Base-by-base conservation (phyloP, 2,113 vertebrate species). In the Fulica atra region DNA sequence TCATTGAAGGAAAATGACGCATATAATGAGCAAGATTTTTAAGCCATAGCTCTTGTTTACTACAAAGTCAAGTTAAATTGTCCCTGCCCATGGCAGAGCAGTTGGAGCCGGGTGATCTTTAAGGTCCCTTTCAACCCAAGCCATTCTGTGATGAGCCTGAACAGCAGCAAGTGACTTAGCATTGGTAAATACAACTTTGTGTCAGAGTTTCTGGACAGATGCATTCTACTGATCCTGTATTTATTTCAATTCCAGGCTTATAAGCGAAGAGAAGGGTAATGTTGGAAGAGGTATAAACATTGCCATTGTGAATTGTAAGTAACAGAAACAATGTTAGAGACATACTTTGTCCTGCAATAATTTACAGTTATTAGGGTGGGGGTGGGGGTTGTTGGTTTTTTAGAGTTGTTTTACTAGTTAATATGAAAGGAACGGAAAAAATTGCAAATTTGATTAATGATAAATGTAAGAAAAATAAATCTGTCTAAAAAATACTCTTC, bases 201-300 rank as follows among this genome's bases (percentile, higher is more conserved):
- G 70, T 42, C 56, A 79, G 29, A 25, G 4, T 20, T 80, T 36
- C 63, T 56, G 61, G 46, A 81, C 2, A 4, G 46, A 63, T 80
- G 36, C 10, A 3, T 92, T 88, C 68, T 76, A 28, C 46, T 93
- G 64, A 96, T 48, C 53, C 5, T 70, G 12, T 48, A 51, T 82
- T 53, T 86, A 13, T 94, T 95, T 96, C 4, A 2, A 36, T 98
- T 98, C 79, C 93, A 98, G 98, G 69, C 91, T 98, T 35, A 31
- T 98, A 31, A 97, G 91, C 26, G 74, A 95, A 85, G n/a, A 35
- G 83, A 93, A 81, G 29, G 63, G 66, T 50, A 94, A 96, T 38
- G 87, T n/a, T 51, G 93, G 65, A 74, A 97, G 97, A 96, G 98
- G 98, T 42, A 98, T 98, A 81, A 98, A 98, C 50, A 95, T 98